Evolutionary conservation across 2,797 vertebrate species (phyloP).

Genomic region (Prionace glauca): DNA sequence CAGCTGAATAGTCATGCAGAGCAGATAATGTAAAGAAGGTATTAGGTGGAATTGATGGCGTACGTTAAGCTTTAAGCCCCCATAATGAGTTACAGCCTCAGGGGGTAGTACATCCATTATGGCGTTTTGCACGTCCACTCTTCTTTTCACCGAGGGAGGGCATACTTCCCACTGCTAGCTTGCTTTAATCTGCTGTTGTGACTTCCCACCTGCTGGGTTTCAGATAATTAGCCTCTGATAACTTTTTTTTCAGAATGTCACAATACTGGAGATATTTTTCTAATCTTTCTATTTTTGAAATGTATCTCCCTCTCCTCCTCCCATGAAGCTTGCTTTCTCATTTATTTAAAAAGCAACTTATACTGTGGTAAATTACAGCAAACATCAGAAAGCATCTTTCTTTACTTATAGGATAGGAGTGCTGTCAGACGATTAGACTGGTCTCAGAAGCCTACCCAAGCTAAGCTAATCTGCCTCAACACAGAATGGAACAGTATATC

Average conservation of each 20-base stretch:
- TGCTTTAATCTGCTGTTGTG: conserved; percentile 4
- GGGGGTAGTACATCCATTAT: conserved; percentile 17
- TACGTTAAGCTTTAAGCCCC: conserved; percentile 25
- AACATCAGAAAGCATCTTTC: background rate
- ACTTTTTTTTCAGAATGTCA: background rate
- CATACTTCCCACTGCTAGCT: background rate
- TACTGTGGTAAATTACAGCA: background rate
- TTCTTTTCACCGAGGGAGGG: conserved; percentile 26
- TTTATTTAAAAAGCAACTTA: background rate
- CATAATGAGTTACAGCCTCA: conserved; percentile 16
- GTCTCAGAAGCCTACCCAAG: background rate
- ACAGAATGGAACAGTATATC: background rate
- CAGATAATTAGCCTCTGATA: conserved; percentile 20
- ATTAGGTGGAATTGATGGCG: conserved; percentile 18
- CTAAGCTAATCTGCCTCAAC: background rate
- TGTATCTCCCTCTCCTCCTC: background rate
- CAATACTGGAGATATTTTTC: conserved; percentile 2
- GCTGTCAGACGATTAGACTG: background rate
- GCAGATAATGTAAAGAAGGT: conserved; percentile 22
- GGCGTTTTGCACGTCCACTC: background rate
- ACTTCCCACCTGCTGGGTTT: conserved; percentile 30
- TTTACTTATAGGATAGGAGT: background rate
- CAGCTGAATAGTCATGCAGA: conserved; percentile 18
- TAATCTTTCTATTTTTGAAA: background rate
- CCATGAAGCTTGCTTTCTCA: background rate